Conservation (phyloP, 2,113 vertebrate species). For the Muntiacus reevesi region DNA sequence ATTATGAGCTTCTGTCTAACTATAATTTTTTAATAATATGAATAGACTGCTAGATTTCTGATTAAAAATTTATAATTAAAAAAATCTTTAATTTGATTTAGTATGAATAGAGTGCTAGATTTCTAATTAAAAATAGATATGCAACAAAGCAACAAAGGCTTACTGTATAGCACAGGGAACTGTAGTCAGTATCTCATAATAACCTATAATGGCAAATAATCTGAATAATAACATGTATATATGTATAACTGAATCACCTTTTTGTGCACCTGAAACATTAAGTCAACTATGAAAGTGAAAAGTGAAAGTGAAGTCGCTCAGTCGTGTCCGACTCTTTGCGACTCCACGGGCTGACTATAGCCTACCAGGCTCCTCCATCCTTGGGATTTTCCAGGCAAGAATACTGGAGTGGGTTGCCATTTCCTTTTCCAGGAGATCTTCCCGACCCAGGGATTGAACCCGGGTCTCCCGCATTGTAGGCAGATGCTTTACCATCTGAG, state of each 20-base stretch:
- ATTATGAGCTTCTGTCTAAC: not conserved
- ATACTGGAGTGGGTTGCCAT: too few relatives aligned
- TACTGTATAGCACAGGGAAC: not conserved
- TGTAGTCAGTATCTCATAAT: not conserved
- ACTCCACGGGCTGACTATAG: too few relatives aligned
- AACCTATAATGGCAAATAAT: not conserved
- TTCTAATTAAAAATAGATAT: not conserved
- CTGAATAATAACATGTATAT: not conserved
- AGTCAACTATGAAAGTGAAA: too few relatives aligned
- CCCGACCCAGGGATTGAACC: too few relatives aligned
- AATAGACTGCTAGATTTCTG: not conserved
- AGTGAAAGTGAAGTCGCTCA: too few relatives aligned
- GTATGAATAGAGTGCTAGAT: not conserved
- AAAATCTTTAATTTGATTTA: not conserved
- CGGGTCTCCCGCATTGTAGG: too few relatives aligned
- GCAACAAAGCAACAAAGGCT: not conserved
- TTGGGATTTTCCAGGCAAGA: too few relatives aligned
- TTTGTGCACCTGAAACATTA: not conserved
- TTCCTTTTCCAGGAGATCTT: too few relatives aligned
- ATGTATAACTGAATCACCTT: not conserved
- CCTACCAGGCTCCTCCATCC: too few relatives aligned
- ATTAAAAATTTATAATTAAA: not conserved
- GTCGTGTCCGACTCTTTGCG: too few relatives aligned
- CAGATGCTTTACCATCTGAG: too few relatives aligned
- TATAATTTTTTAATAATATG: not conserved